phyloP scores from a whole-genome alignment of 2,113 vertebrate species.

The Pedetes capensis region DNA sequence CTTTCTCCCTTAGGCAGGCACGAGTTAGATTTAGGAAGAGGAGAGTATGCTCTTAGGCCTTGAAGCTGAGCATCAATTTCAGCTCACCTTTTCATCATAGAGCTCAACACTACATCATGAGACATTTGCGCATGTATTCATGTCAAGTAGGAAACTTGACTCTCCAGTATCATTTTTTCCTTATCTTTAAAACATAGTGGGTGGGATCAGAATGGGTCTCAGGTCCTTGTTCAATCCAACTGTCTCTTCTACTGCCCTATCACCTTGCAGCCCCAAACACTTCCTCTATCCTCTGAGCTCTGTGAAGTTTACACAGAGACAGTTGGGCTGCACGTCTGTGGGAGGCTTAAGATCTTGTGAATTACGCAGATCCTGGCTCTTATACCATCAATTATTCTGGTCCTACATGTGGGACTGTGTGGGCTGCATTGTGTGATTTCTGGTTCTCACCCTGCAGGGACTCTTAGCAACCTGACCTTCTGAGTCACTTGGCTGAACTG shows the following conservation, averaged over 20 bases:
- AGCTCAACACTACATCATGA: neutral
- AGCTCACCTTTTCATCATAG: neutral
- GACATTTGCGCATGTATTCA: neutral
- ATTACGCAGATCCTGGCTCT: conserved; percentile 62
- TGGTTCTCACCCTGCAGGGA: conserved; percentile 55
- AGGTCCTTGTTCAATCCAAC: neutral
- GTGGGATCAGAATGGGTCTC: neutral
- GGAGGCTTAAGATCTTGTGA: conserved; percentile 69
- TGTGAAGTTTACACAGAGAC: conserved; percentile 26
- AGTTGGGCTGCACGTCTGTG: conserved; percentile 58
- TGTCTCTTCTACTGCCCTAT: neutral
- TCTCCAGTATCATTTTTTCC: neutral
- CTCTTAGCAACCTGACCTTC: conserved; percentile 62
- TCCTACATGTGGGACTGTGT: conserved; percentile 59
- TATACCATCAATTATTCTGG: conserved; percentile 71
- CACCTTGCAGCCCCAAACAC: neutral
- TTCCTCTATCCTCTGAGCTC: neutral
- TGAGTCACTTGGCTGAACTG: conserved; percentile 45
- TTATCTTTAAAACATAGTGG: neutral
- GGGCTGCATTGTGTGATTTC: conserved; percentile 47
- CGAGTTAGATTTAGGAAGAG: neutral
- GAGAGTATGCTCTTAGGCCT: neutral
- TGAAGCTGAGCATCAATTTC: neutral
- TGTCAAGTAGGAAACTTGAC: neutral
- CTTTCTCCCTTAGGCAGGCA: neutral